Evolutionary conservation across 2,888 invertebrate species (phyloP), one percentile per base, ranked within the genome.

Genomic region (Meliscaeva auricollis): DNA sequence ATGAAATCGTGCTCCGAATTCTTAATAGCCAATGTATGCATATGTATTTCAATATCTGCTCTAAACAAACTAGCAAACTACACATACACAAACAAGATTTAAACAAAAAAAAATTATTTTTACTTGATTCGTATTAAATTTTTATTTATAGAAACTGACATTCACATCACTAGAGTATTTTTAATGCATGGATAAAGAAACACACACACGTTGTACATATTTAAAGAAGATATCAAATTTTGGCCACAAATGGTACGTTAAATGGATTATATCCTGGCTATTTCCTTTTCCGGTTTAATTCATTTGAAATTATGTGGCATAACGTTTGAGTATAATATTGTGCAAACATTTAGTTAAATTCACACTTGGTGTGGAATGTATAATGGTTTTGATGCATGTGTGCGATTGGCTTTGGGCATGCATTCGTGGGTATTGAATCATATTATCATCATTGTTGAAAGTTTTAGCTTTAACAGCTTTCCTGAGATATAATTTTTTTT

Each of bases 161-260:
- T 26, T 13, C 26, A 50, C n/a, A n/a, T n/a, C n/a, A 26, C 7
- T 3, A 26, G 22, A 22, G 50, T 50, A n/a, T n/a, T n/a, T n/a
- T n/a, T 26, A 9, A n/a, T 13, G 7, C n/a, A n/a, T n/a, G n/a
- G 3, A 48, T 3, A 50, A 20, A 7, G 0, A 8, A 0, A 26
- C n/a, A 8, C 1, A 52, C 26, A 26, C 5, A 3, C n/a, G 26
- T 4, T n/a, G 17, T 22, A 20, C 8, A 52, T 26, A 22, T 50
- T 26, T n/a, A 50, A 26, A 17, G 30, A 32, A 30, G 11, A 54
- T 54, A 30, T 30, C 54, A 32, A 9, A 32, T 54, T 32, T 9
- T 54, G 30, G 30, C 54, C 54, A 54, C 54, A 54, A 54, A 54
- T 54, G 54, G 15, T 54, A 54, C 54, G 54, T 54, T 54, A 32